Percentiles rank a stretch among this genome's conserved stretches.
These are phyloP conservation scores for Matsumyia berberina DNA, from an alignment of 2,888 invertebrate genomes.

Conservation along the genomic window DNA sequence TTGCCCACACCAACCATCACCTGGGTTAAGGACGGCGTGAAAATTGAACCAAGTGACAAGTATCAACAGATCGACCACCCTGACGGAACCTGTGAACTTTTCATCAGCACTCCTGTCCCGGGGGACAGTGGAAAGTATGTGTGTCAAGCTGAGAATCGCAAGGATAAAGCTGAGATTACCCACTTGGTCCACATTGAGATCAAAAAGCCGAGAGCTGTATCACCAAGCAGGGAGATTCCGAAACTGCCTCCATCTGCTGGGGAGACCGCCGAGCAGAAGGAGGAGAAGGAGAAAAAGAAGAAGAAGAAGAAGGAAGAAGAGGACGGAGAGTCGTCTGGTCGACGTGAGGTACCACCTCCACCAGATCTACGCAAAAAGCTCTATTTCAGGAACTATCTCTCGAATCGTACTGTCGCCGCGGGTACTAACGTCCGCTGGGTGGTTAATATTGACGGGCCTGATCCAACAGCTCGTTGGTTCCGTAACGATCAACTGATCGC, in stretches of 20 bases:
- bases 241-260: conserved; percentile 79
- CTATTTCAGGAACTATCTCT: conserved; percentile 90
- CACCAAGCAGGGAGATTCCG: conserved; percentile 80
- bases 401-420: conserved; percentile 90
- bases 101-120: conserved; percentile 87
- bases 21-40: conserved; percentile 91
- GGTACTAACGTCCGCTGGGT: conserved; percentile 91
- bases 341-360: conserved; percentile 82
- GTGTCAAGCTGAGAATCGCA: conserved; percentile 89
- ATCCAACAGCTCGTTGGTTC: conserved; percentile 90
- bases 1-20: conserved; percentile 89
- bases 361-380: conserved; percentile 85
- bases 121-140: conserved; percentile 86
- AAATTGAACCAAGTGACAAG: conserved; percentile 86
- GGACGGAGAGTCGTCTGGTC: conserved; percentile 79
- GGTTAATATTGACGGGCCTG: conserved; percentile 91
- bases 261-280: conserved; percentile 78
- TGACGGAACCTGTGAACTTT: conserved; percentile 90
- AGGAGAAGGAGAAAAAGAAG: conserved; percentile 79
- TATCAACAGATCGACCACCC: conserved; percentile 89
- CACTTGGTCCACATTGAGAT: conserved; percentile 89
- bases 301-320: conserved; percentile 80
- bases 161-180: conserved; percentile 90
- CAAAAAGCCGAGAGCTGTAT: conserved; percentile 81
- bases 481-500: conserved; percentile 87